phyloP scores from a whole-genome alignment of 1,140 invertebrate genomes.

The Listronotus bonariensis region DNA sequence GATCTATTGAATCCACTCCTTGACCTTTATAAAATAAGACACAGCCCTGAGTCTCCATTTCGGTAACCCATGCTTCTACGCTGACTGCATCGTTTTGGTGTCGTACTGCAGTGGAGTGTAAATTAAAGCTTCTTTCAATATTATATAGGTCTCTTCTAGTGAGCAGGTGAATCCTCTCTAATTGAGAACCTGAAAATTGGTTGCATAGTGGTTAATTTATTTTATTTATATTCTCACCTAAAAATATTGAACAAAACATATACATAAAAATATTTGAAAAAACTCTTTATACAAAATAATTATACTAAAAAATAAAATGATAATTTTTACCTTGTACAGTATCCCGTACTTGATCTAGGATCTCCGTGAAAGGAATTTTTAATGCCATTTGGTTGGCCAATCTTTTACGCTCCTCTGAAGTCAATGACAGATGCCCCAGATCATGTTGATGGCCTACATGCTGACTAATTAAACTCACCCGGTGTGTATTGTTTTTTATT shows the following conservation, averaged over 20 bases:
- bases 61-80: slow-evolving; percentile 15
- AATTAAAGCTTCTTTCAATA: slow-evolving; percentile 23
- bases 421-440: slow-evolving; percentile 26
- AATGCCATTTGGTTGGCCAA: slow-evolving; percentile 30
- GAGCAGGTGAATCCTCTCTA: slow-evolving; percentile 28
- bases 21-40: slow-evolving; percentile 28
- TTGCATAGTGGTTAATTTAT: too few relatives aligned
- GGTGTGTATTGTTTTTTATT: neutral
- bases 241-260: too few relatives aligned
- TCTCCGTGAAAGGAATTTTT: slow-evolving; percentile 30
- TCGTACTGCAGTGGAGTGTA: slow-evolving; percentile 8
- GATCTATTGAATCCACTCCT: neutral
- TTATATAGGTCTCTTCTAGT: slow-evolving; percentile 35
- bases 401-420: slow-evolving; percentile 10
- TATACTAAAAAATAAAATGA: too few relatives aligned
- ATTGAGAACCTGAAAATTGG: too few relatives aligned
- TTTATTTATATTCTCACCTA: too few relatives aligned
- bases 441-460: slow-evolving; percentile 36
- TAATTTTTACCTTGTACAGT: neutral
- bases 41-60: slow-evolving; percentile 9
- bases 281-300: too few relatives aligned
- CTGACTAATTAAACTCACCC: slow-evolving; percentile 7
- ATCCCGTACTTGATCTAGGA: slow-evolving; percentile 35
- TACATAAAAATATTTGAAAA: too few relatives aligned
- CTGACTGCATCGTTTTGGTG: slow-evolving; percentile 15